Percentiles rank a stretch among this genome's conserved stretches.
Conservation (phyloP, 2,888 invertebrate species). For the Dicyrtoma fusca region DNA sequence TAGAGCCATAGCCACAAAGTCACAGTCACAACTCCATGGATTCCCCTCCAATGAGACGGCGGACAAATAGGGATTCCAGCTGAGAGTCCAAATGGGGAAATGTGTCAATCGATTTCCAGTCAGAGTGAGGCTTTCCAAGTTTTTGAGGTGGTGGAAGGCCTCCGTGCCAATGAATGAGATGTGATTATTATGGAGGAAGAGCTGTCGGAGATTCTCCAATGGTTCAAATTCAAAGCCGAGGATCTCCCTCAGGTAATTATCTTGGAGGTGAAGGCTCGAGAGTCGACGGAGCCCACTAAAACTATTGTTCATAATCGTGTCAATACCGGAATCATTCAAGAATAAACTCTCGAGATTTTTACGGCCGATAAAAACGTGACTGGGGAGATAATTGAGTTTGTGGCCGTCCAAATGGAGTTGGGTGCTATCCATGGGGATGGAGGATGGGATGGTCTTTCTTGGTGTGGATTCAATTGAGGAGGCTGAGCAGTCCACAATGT, state of each 20-base stretch:
- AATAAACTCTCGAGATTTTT: conserved; percentile 85
- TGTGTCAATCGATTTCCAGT: conserved; percentile 81
- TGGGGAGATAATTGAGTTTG: conserved; percentile 80
- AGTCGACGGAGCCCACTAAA: conserved; percentile 84
- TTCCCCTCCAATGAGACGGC: conserved; percentile 81
- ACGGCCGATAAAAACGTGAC: conserved; percentile 88
- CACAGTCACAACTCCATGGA: conserved; percentile 90
- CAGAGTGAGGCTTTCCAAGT: conserved; percentile 80
- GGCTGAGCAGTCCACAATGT: conserved; percentile 87
- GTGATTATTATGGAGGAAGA: conserved; percentile 84
- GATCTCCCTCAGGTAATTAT: conserved; percentile 78
- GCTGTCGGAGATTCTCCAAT: conserved; percentile 78
- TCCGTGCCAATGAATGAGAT: conserved; percentile 81
- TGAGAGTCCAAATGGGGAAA: conserved; percentile 85
- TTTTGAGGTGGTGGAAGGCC: conserved; percentile 78
- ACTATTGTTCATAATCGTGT: conserved; percentile 82
- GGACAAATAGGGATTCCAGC: conserved; percentile 80
- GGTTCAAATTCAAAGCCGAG: conserved; percentile 81
- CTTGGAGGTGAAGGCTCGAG: conserved; percentile 80
- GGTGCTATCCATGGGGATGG: conserved; percentile 87
- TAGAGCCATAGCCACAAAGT: conserved; percentile 72
- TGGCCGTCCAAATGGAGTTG: conserved; percentile 92
- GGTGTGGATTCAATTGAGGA: conserved; percentile 59
- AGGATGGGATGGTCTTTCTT: conserved; percentile 21
- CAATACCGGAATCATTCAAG: conserved; percentile 85